Percentiles rank a stretch among this genome's conserved stretches.
These are phyloP conservation scores for Drosophila orena DNA, from an alignment of 1,140 invertebrate species.

Conservation along the genomic window DNA sequence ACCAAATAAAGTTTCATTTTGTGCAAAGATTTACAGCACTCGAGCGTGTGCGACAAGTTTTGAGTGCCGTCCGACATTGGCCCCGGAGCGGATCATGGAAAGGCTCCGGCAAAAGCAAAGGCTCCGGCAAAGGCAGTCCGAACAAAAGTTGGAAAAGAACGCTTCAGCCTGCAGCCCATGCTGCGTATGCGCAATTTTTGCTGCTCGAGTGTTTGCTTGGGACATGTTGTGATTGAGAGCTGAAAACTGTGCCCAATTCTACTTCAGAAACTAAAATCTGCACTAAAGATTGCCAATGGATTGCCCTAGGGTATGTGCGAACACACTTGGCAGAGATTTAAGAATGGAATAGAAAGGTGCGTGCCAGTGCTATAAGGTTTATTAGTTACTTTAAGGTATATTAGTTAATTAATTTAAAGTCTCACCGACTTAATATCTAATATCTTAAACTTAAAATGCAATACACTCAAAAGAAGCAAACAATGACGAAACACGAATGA, in stretches of 20 bases:
- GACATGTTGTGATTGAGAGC: constrained; percentile 43
- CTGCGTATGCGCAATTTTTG: constrained; percentile 79
- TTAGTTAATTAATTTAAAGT: background rate
- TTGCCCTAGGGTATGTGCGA: constrained; percentile 2
- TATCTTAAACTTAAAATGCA: background rate
- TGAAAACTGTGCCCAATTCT: constrained; percentile 25
- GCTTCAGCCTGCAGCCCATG: constrained; percentile 29
- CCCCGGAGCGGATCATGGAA: constrained; percentile 18
- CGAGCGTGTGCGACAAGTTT: constrained; percentile 79
- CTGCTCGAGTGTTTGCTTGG: constrained; percentile 54
- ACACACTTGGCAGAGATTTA: constrained; percentile 13
- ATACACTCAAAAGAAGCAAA: background rate
- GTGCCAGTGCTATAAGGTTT: background rate
- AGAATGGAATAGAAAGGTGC: background rate
- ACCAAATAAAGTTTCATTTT: constrained; percentile 83
- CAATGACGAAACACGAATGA: background rate
- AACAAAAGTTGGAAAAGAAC: constrained; percentile 48
- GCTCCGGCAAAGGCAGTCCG: constrained; percentile 12
- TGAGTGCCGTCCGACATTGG: constrained; percentile 46
- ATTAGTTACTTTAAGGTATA: too few relatives aligned
- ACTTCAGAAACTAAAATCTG: constrained; percentile 41
- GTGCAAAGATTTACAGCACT: constrained; percentile 79
- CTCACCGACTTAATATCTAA: too few relatives aligned
- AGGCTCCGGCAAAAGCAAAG: constrained; percentile 19
- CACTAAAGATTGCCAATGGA: constrained; percentile 15